Conservation (phyloP, 1,140 invertebrate genomes). For the Drosophila suzukii region DNA sequence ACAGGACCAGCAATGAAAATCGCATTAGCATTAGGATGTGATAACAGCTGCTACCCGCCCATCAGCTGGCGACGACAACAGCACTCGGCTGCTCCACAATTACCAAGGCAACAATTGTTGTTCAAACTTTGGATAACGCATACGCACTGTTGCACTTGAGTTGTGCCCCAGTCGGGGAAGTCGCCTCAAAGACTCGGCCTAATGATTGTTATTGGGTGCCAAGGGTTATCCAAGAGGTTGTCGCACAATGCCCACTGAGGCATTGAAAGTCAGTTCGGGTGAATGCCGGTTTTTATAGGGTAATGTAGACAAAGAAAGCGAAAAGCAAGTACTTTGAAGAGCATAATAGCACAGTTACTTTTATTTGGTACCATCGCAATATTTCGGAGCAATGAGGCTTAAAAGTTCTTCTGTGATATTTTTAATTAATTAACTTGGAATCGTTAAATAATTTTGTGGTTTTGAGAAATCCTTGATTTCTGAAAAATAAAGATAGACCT, state of each 20-base stretch:
- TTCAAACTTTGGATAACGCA: slow-evolving; percentile 50
- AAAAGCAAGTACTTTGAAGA: not conserved
- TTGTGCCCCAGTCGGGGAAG: not conserved
- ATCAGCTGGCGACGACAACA: slow-evolving; percentile 28
- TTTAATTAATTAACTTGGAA: not conserved
- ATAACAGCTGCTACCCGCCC: slow-evolving; percentile 47
- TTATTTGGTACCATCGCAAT: not conserved
- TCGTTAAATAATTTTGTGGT: too few species aligned
- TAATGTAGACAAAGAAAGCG: not conserved
- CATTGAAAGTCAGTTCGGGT: slow-evolving; percentile 9
- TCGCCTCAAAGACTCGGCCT: slow-evolving; percentile 4
- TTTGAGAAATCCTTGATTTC: too few species aligned
- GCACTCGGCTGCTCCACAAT: slow-evolving; percentile 35
- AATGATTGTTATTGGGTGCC: slow-evolving; percentile 36
- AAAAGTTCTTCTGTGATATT: not conserved
- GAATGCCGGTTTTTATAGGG: slow-evolving; percentile 5
- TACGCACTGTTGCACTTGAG: slow-evolving; percentile 49
- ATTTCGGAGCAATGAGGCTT: not conserved
- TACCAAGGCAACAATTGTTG: slow-evolving; percentile 55
- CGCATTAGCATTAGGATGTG: slow-evolving; percentile 63
- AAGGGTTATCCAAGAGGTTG: slow-evolving; percentile 26
- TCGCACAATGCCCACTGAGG: slow-evolving; percentile 8
- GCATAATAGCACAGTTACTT: not conserved
- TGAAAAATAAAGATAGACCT: too few species aligned
- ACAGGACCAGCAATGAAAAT: slow-evolving; percentile 60